Conservation (phyloP, 2,797 vertebrate genomes). For the Pseudochaenichthys georgianus region DNA sequence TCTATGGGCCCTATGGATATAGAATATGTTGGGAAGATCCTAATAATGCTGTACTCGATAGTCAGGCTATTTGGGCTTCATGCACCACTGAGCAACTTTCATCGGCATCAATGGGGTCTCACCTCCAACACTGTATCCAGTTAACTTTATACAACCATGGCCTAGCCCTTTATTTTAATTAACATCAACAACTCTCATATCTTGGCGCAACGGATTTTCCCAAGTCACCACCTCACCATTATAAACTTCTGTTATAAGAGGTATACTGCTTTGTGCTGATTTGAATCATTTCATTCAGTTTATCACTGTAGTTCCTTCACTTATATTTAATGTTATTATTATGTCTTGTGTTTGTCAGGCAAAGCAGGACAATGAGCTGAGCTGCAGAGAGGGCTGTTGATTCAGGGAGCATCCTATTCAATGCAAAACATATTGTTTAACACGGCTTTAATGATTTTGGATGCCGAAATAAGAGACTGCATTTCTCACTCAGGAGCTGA, state of each 20-base stretch:
- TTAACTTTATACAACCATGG: too few relatives aligned
- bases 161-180: too few relatives aligned
- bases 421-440: constrained; percentile 63
- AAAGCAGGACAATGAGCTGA: constrained; percentile 14
- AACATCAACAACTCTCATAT: not conserved
- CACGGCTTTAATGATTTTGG: constrained; percentile 72
- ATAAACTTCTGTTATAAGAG: not conserved
- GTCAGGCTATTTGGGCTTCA: too few relatives aligned
- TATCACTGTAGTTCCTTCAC: not conserved
- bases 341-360: not conserved
- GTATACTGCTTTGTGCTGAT: too few relatives aligned
- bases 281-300: not conserved
- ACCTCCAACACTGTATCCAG: too few relatives aligned
- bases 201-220: too few relatives aligned
- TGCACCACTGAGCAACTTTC: too few relatives aligned
- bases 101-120: too few relatives aligned
- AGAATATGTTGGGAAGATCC: too few relatives aligned
- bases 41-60: too few relatives aligned
- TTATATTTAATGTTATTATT: not conserved
- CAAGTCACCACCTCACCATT: not conserved
- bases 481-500: constrained; percentile 67
- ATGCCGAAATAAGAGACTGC: constrained; percentile 60
- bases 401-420: constrained; percentile 55
- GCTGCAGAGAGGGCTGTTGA: constrained; percentile 42
- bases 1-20: too few relatives aligned